Conservation (phyloP, 2,888 invertebrate species). For the Eupithecia centaureata region DNA sequence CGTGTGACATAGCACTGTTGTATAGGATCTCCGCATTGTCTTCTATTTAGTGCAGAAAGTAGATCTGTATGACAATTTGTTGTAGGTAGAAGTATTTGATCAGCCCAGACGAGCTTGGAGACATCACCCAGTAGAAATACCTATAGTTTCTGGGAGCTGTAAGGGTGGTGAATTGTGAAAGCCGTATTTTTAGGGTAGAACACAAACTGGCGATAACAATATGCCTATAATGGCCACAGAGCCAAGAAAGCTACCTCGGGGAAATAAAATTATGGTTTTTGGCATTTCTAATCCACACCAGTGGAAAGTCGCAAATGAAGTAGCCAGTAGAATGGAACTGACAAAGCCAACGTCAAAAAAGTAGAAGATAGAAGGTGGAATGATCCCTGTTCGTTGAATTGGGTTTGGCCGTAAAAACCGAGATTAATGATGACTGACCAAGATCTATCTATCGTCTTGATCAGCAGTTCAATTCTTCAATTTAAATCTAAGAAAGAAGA, state of each 20-base stretch:
- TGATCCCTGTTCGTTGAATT: neutral
- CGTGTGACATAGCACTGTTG: constrained; percentile 43
- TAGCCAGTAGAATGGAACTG: neutral
- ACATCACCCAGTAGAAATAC: no score
- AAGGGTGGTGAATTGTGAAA: no score
- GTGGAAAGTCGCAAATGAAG: neutral
- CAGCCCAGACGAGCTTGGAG: no score
- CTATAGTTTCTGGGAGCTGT: no score
- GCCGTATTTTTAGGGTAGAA: no score
- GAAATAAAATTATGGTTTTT: no score
- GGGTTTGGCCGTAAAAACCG: neutral
- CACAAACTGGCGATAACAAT: no score
- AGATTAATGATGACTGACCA: neutral
- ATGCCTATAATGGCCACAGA: no score
- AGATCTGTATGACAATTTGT: neutral
- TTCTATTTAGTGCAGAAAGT: constrained; percentile 33
- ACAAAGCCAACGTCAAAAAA: neutral
- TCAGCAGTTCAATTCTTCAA: neutral
- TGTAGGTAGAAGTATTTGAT: neutral
- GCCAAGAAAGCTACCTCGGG: no score
- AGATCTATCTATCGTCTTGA: neutral
- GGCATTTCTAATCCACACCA: neutral
- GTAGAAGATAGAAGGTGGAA: neutral
- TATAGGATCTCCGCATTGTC: constrained; percentile 33
- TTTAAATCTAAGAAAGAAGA: neutral